Conservation (phyloP, 2,797 vertebrate genomes). For the Halcyon leucocephala region DNA sequence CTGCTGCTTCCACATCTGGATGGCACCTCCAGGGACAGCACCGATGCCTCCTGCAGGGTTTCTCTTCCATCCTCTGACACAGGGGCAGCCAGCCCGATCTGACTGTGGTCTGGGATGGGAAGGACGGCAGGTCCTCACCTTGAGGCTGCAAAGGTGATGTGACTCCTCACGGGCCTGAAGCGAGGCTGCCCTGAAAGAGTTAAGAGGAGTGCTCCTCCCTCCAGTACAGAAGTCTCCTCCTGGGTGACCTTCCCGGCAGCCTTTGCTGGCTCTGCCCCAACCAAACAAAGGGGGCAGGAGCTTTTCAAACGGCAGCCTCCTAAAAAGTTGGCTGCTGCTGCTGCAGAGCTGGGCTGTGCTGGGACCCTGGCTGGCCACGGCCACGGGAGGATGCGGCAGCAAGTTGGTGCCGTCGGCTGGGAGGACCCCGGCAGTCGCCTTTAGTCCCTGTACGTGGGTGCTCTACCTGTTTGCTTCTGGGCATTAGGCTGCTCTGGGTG, state of each 20-base stretch:
- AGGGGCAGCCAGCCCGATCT: fast-evolving
- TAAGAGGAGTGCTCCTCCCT: slow-evolving; percentile 11
- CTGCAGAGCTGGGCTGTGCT: not conserved
- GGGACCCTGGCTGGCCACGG: not conserved
- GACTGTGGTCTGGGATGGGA: not conserved
- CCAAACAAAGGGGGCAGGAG: slow-evolving; percentile 24
- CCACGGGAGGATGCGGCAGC: not conserved
- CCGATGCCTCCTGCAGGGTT: fast-evolving
- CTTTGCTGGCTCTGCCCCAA: slow-evolving; percentile 10
- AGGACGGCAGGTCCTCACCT: fast-evolving
- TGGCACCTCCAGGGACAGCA: too few species aligned
- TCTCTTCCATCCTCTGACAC: not conserved
- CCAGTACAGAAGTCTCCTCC: not conserved
- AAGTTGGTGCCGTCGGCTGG: not conserved
- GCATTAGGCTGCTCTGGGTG: not conserved
- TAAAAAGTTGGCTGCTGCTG: not conserved
- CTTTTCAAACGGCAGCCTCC: not conserved
- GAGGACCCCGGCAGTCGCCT: not conserved
- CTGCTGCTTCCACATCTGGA: too few species aligned
- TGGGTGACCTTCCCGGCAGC: slow-evolving; percentile 39
- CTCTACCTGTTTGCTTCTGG: not conserved
- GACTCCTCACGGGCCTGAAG: fast-evolving
- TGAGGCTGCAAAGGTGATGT: fast-evolving
- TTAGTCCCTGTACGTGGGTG: not conserved
- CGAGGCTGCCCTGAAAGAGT: not conserved